A percentile compares a stretch with the other conserved stretches of the same genome.
These are phyloP conservation scores for Colostygia pectinataria DNA, from an alignment of 2,888 invertebrate genomes.

Conservation along the genomic window DNA sequence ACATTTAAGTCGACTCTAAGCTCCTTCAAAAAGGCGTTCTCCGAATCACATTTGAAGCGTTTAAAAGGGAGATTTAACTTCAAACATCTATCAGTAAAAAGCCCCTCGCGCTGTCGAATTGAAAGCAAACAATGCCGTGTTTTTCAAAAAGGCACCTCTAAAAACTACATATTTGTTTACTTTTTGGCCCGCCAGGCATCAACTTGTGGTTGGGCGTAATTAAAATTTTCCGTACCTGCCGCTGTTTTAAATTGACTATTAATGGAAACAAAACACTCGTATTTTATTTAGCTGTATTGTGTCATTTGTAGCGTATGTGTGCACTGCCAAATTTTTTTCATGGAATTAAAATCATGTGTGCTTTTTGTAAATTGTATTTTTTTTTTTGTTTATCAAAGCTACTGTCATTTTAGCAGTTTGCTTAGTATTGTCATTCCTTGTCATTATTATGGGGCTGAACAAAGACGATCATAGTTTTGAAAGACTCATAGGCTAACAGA, in stretches of 20 bases:
- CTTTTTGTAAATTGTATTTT: too few species aligned
- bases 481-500: too few species aligned
- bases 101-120: slow-evolving; percentile 65
- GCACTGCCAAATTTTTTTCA: neutral
- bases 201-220: slow-evolving; percentile 32
- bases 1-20: slow-evolving; percentile 55
- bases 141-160: slow-evolving; percentile 69
- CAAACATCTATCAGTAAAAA: slow-evolving; percentile 68
- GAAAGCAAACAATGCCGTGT: slow-evolving; percentile 75
- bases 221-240: slow-evolving; percentile 30
- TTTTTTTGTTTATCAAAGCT: too few species aligned
- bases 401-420: too few species aligned
- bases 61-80: slow-evolving; percentile 80
- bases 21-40: slow-evolving; percentile 65
- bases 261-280: slow-evolving; percentile 29
- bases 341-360: too few species aligned
- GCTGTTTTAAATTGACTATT: slow-evolving; percentile 30
- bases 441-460: too few species aligned
- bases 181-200: slow-evolving; percentile 56
- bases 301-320: neutral
- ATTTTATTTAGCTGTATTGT: slow-evolving; percentile 32
- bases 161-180: slow-evolving; percentile 66
- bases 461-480: too few species aligned
- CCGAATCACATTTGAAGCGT: slow-evolving; percentile 74
- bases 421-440: too few species aligned